Percentiles rank a stretch among this genome's conserved stretches.
phyloP scores from a whole-genome alignment of 2,113 vertebrate species.

The Capra hircus region DNA sequence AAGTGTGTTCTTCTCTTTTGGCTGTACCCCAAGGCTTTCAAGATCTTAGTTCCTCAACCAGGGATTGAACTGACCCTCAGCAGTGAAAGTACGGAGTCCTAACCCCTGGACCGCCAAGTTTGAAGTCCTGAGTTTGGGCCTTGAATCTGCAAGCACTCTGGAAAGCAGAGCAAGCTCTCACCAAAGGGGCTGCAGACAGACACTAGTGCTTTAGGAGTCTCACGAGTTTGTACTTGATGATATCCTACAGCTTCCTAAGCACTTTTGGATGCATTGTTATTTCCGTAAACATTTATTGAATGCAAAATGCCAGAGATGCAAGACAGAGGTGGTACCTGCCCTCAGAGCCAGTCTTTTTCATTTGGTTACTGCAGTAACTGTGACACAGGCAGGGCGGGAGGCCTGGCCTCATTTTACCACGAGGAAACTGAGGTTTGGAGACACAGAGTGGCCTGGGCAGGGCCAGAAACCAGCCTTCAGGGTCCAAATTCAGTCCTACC shows the following conservation, averaged over 20 bases:
- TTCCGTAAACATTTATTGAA: neutral
- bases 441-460: fast-evolving
- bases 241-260: neutral
- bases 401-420: neutral
- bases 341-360: neutral
- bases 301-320: neutral
- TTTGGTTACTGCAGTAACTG: neutral
- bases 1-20: neutral
- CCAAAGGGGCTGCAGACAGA: neutral
- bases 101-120: neutral
- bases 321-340: too few relatives aligned
- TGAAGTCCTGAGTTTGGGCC: neutral
- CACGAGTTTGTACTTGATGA: neutral
- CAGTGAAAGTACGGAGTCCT: neutral
- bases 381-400: neutral
- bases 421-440: neutral
- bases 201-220: neutral
- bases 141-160: neutral
- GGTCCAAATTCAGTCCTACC: neutral
- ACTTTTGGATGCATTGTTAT: neutral
- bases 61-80: neutral
- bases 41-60: neutral
- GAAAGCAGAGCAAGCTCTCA: neutral
- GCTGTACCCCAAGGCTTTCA: neutral
- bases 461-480: neutral